These are phyloP conservation scores for Sarcoramphus papa DNA, from an alignment of 2,797 vertebrate genomes.

Conservation along the genomic window DNA sequence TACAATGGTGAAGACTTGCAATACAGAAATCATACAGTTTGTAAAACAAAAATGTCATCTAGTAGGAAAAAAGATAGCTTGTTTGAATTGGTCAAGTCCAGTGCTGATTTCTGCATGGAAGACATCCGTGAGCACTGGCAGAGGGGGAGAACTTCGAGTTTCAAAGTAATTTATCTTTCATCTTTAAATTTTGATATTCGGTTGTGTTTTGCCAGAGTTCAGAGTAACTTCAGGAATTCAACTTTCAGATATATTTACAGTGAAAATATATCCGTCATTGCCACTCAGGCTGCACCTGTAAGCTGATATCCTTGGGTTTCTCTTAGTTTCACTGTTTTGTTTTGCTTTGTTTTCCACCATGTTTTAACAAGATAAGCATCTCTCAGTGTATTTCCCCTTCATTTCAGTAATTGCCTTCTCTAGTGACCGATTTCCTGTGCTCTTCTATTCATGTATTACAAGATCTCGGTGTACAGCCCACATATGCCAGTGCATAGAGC, in stretches of 20 bases:
- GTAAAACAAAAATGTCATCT: not conserved
- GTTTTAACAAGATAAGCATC: constrained; percentile 47
- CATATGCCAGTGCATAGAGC: not conserved
- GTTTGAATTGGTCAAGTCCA: not conserved
- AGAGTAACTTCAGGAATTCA: not conserved
- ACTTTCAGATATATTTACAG: not conserved
- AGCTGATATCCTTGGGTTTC: constrained; percentile 6
- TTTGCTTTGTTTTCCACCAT: constrained; percentile 27
- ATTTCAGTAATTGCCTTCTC: constrained; percentile 35
- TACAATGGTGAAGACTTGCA: not conserved
- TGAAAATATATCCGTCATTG: not conserved
- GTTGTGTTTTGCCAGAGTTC: not conserved
- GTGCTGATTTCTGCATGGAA: not conserved
- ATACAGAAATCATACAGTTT: not conserved
- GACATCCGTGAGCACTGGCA: not conserved
- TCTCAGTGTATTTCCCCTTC: not conserved
- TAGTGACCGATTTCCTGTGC: constrained; percentile 15
- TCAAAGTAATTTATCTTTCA: not conserved
- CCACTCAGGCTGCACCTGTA: constrained; percentile 7
- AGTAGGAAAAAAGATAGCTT: not conserved
- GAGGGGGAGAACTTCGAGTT: not conserved
- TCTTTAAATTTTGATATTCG: not conserved
- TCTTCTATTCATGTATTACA: not conserved
- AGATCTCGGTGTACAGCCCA: not conserved
- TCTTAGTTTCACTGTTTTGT: not conserved